Base-by-base conservation (phyloP, 2,888 invertebrate genomes). In the Zelleria hepariella region DNA sequence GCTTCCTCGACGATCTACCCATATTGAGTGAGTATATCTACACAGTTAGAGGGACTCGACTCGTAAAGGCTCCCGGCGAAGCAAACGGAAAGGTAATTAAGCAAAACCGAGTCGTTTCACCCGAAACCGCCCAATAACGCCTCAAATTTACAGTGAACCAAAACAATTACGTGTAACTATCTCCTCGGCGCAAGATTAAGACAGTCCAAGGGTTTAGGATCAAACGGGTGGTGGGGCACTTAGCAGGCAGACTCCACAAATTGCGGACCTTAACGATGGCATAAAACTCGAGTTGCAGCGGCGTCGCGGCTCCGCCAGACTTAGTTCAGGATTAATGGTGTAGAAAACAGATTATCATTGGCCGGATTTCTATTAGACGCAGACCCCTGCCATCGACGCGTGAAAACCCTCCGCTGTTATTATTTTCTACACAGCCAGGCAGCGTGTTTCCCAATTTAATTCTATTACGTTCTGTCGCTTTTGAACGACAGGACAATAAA, bases 301-400 rank as follows among this genome's bases (percentile, higher is more conserved):
- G 76, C 84, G 83, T 82, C 84, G 76, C 84, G 83, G 82, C 84
- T 85, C 87, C 87, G 71, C 87, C 77, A 86, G 87, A 82, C 86
- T 87, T 87, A 89, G 85, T 86, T 85, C 77, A 83, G 88, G 89
- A 89, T 89, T 89, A 89, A 89, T 89, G 89, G 87, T 87, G 87
- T 86, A 88, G 89, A 89, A 89, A 89, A 87, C 88, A 89, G 89
- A 89, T 89, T 89, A 89, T 89, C 89, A 89, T 89, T 88, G 86
- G 85, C 83, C 77, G 84, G 82, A 83, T 86, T 86, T 86, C 87
- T 82, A 86, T 86, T 87, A 86, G 81, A 73, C 61, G 63, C 56
- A 58, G 83, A 82, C 87, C 87, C 87, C 87, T 87, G 84, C 88
- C 84, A 83, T 71, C 85, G 83, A 79, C 85, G 87, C 87, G 87